A percentile compares a stretch with the other conserved stretches of the same genome.
These are phyloP conservation scores for Chiloscyllium punctatum DNA, from an alignment of 2,797 vertebrate species.

Conservation along the genomic window DNA sequence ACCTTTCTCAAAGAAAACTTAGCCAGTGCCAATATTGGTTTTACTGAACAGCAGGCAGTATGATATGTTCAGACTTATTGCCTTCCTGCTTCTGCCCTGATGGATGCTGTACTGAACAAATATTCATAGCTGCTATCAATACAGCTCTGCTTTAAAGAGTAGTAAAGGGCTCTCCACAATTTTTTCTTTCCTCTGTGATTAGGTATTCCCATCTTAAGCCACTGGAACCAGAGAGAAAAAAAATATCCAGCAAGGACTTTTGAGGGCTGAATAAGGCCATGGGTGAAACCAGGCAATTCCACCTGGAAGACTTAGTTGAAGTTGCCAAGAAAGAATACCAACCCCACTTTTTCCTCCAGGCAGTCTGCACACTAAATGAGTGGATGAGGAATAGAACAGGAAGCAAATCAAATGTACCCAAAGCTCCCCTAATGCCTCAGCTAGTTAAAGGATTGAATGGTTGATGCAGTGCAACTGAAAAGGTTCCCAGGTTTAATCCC, in stretches of 20 bases:
- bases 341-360: neutral
- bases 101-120: neutral
- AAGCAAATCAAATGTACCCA: neutral
- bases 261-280: neutral
- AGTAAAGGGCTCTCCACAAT: neutral
- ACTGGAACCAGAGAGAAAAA: neutral
- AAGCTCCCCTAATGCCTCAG: neutral
- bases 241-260: neutral
- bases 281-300: neutral
- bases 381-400: neutral
- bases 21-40: neutral
- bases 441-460: neutral
- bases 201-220: no score
- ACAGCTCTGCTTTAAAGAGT: neutral
- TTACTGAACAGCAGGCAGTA: neutral
- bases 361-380: neutral
- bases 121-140: neutral
- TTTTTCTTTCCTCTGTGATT: neutral
- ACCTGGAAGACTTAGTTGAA: neutral
- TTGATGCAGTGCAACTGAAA: no score
- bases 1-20: neutral
- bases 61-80: neutral
- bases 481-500: neutral
- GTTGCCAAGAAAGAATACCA: neutral
- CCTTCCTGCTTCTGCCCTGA: neutral